Evolutionary conservation across 1,140 invertebrate genomes (phyloP).

Genomic region (Dendrolimus punctatus): DNA sequence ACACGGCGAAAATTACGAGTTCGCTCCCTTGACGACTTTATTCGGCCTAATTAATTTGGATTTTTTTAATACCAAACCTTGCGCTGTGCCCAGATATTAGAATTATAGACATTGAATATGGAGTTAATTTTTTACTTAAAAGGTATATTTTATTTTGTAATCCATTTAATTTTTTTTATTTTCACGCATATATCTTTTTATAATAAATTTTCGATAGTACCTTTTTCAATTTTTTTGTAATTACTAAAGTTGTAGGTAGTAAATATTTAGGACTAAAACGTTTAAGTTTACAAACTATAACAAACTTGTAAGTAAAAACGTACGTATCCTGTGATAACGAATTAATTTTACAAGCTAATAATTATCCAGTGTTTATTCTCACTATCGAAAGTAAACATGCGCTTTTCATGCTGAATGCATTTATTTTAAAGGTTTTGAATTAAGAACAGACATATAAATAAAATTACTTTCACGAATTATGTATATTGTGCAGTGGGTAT

Average conservation of each 20-base stretch:
- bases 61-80: constrained; percentile 17
- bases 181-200: background rate
- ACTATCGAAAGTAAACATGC: too few relatives aligned
- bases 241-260: too few relatives aligned
- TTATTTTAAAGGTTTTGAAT: too few relatives aligned
- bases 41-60: constrained; percentile 22
- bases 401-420: too few relatives aligned
- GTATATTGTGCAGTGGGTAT: too few relatives aligned
- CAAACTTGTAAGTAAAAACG: too few relatives aligned
- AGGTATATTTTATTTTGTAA: background rate
- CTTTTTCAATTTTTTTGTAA: too few relatives aligned
- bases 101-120: constrained; percentile 16
- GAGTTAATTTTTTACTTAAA: constrained; percentile 2
- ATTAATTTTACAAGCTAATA: background rate
- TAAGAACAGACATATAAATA: too few relatives aligned
- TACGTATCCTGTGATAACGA: background rate
- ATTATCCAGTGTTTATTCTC: too few relatives aligned
- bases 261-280: too few relatives aligned
- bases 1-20: constrained; percentile 26
- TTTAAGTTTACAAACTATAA: too few relatives aligned
- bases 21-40: constrained; percentile 17
- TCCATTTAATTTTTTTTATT: background rate
- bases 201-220: constrained; percentile 1
- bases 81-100: constrained; percentile 11
- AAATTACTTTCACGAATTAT: too few relatives aligned